These are phyloP conservation scores for Ceyx margarethae DNA, from an alignment of 2,113 vertebrate genomes.

Conservation along the genomic window DNA sequence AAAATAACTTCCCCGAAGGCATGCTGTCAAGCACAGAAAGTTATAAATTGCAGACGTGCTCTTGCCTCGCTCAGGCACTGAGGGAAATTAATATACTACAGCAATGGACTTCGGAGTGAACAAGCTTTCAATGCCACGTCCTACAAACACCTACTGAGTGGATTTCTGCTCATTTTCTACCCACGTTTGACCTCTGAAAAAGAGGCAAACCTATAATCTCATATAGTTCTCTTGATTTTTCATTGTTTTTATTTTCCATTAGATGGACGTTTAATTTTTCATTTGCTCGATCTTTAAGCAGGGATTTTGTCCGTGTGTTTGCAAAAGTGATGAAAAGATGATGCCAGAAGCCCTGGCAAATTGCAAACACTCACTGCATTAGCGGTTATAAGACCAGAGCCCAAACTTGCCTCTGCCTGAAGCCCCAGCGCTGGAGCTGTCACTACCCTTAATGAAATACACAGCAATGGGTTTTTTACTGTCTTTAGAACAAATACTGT, in stretches of 20 bases:
- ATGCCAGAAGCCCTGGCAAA: background rate
- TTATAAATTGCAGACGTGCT: background rate
- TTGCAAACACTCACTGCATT: background rate
- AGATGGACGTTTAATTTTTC: background rate
- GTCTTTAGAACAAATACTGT: background rate
- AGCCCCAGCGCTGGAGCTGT: background rate
- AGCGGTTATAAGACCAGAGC: background rate
- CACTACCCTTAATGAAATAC: background rate
- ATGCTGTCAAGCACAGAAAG: background rate
- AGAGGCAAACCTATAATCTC: background rate
- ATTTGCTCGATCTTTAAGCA: background rate
- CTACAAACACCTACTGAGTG: fast-evolving
- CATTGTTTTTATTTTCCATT: background rate
- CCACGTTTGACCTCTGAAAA: background rate
- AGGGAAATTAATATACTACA: background rate
- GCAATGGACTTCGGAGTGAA: background rate
- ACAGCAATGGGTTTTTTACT: too few species aligned
- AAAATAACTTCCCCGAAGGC: background rate
- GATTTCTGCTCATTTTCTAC: background rate
- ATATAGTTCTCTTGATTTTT: background rate
- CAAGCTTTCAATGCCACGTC: background rate
- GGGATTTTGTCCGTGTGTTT: background rate
- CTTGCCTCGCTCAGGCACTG: background rate
- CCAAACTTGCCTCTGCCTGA: background rate
- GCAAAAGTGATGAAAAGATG: background rate